Conservation (phyloP, 2,113 vertebrate genomes). For the Macquaria ambigua region DNA sequence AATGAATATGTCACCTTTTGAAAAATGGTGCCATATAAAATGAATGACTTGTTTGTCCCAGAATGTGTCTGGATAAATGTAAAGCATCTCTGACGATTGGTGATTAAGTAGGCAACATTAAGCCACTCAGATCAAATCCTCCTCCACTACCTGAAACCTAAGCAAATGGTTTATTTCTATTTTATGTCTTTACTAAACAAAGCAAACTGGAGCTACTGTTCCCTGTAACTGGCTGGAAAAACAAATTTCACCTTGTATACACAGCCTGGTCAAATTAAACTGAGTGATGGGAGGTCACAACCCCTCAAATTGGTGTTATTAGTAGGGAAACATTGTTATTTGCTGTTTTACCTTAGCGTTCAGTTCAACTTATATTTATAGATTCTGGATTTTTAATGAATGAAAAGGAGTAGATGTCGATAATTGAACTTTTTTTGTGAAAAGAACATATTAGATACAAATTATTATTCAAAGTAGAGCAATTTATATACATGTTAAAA, state of each 20-base stretch:
- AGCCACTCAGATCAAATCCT: slow-evolving; percentile 1
- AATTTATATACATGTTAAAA: too few relatives aligned
- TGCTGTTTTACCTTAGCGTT: neutral
- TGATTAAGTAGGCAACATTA: slow-evolving; percentile 30
- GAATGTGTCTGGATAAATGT: slow-evolving; percentile 29
- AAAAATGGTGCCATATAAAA: slow-evolving; percentile 38
- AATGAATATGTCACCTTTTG: slow-evolving; percentile 45
- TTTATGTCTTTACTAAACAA: neutral
- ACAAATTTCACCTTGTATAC: slow-evolving; percentile 6
- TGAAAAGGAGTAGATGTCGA: too few relatives aligned
- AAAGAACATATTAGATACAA: too few relatives aligned
- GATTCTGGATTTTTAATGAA: too few relatives aligned
- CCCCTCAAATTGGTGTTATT: slow-evolving; percentile 1
- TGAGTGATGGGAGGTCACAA: neutral
- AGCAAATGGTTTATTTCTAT: neutral
- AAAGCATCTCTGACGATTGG: neutral
- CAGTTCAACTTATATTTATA: slow-evolving; percentile 10
- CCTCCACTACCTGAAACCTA: neutral
- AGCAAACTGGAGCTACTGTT: neutral
- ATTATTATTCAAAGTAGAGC: too few relatives aligned
- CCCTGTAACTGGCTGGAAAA: slow-evolving; percentile 1
- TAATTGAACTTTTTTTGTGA: too few relatives aligned
- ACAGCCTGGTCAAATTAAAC: slow-evolving; percentile 18
- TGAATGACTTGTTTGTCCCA: slow-evolving; percentile 40
- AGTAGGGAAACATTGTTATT: neutral